Conservation (phyloP, 2,888 invertebrate genomes). For the Heliconius cydno region DNA sequence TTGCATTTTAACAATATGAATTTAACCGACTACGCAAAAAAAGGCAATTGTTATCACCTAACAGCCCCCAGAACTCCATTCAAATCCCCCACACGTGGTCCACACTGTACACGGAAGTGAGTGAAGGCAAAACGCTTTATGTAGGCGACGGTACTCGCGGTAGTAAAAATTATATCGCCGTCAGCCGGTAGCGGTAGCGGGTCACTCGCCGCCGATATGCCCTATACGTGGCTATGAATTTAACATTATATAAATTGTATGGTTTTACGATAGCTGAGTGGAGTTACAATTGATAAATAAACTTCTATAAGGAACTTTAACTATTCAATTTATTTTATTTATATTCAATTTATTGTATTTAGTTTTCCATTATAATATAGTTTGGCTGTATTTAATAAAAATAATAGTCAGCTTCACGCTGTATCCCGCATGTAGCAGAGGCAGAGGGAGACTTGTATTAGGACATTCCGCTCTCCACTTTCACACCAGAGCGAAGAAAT, state of each 20-base stretch:
- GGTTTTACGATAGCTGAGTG: conserved; percentile 32
- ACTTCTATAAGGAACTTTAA: conserved; percentile 12
- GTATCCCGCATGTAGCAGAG: too few relatives aligned
- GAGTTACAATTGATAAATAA: conserved; percentile 24
- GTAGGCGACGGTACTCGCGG: conserved; percentile 56
- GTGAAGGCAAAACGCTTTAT: conserved; percentile 45
- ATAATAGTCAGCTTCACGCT: too few relatives aligned
- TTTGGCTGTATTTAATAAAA: too few relatives aligned
- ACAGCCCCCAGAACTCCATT: conserved; percentile 18
- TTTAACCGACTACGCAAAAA: neutral
- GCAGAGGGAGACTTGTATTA: too few relatives aligned
- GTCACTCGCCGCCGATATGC: conserved; percentile 52
- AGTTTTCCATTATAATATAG: neutral
- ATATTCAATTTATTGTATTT: too few relatives aligned
- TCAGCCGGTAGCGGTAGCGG: conserved; percentile 67
- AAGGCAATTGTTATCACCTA: neutral
- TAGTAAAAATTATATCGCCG: conserved; percentile 67
- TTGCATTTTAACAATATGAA: neutral
- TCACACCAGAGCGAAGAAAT: too few relatives aligned
- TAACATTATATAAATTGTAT: conserved; percentile 32
- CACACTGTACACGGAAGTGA: conserved; percentile 25
- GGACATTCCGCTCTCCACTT: too few relatives aligned
- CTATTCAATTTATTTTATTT: neutral
- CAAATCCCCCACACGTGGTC: conserved; percentile 38
- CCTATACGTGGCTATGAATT: conserved; percentile 38